Conservation (phyloP, 2,888 invertebrate species). For the Spicauda simplicius region DNA sequence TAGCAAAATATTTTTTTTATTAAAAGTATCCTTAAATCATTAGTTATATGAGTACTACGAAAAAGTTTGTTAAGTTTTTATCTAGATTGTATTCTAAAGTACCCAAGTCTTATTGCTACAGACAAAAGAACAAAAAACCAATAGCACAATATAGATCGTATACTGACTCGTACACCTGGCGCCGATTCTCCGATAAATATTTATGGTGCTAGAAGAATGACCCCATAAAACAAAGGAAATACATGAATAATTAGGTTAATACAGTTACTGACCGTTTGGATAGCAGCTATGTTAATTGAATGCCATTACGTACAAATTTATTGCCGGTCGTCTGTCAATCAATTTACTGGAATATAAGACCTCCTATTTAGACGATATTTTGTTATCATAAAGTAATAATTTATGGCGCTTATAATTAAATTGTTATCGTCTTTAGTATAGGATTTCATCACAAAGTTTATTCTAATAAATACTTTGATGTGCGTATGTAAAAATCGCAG, state of each 20-base stretch:
- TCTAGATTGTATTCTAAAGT: too few relatives aligned
- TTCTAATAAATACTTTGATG: too few relatives aligned
- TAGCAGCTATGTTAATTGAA: constrained; percentile 55
- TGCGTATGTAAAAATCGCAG: too few relatives aligned
- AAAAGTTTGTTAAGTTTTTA: too few relatives aligned
- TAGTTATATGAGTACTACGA: too few relatives aligned
- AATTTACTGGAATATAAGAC: constrained; percentile 45
- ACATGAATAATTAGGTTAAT: constrained; percentile 67
- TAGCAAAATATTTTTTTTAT: too few relatives aligned
- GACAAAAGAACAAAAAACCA: background rate
- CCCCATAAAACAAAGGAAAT: constrained; percentile 60
- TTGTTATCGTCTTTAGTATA: background rate
- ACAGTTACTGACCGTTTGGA: constrained; percentile 47
- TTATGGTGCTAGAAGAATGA: constrained; percentile 41
- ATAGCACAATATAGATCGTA: background rate
- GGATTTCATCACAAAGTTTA: too few relatives aligned
- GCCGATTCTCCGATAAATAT: background rate
- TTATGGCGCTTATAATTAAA: background rate
- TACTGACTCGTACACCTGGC: too few relatives aligned
- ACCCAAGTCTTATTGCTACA: background rate
- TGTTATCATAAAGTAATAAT: constrained; percentile 2
- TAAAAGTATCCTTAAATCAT: too few relatives aligned
- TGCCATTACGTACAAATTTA: constrained; percentile 50
- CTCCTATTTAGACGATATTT: constrained; percentile 21
- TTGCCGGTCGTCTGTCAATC: constrained; percentile 43